Evolutionary conservation across 2,113 vertebrate species (phyloP).

Genomic region (Campylorhamphus procurvoides): DNA sequence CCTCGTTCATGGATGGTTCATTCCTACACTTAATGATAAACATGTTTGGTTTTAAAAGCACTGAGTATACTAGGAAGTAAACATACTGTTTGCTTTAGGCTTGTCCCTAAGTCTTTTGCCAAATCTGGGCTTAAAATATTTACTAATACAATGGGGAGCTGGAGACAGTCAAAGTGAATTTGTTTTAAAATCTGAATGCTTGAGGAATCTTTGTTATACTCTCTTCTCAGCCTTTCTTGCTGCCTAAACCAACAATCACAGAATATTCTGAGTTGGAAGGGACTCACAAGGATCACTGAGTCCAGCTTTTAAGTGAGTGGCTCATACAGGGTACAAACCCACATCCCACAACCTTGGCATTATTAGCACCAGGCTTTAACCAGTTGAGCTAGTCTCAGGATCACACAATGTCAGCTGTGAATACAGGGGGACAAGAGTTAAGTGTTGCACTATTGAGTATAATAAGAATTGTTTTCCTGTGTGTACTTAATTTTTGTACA

Average conservation of each 20-base stretch:
- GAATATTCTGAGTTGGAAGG: background rate
- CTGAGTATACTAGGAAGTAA: background rate
- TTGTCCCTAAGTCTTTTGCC: background rate
- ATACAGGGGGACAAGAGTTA: background rate
- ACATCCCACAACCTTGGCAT: background rate
- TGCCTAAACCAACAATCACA: background rate
- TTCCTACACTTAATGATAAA: background rate
- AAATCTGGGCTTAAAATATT: conserved; percentile 6
- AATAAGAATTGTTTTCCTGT: background rate
- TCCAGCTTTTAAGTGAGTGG: background rate
- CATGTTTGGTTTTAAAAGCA: background rate
- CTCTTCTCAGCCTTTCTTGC: background rate
- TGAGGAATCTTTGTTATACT: background rate
- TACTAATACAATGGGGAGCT: background rate
- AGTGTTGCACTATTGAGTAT: background rate
- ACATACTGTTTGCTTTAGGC: background rate
- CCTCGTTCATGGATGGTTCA: background rate
- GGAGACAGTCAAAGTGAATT: background rate
- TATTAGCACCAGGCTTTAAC: background rate
- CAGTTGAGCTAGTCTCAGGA: background rate
- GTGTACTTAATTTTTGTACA: background rate
- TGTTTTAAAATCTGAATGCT: background rate
- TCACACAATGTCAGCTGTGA: background rate
- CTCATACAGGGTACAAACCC: background rate
- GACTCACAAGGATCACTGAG: background rate